These are phyloP conservation scores for Leptopilina drosophilae DNA, from an alignment of 2,888 invertebrate genomes.

Conservation along the genomic window DNA sequence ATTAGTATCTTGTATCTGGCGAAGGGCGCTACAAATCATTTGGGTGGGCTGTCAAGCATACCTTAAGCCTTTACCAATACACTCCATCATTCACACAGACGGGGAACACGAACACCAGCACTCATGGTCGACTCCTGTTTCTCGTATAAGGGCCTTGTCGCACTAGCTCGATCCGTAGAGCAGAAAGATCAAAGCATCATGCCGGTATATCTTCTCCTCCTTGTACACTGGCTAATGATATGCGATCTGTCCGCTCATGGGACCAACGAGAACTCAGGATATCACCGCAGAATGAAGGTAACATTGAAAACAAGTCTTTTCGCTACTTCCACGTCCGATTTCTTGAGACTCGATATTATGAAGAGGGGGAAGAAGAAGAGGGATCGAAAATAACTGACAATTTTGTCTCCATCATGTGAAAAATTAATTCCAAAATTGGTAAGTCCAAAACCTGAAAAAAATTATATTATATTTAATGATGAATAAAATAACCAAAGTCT, in stretches of 20 bases:
- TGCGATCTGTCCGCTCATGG: conserved; percentile 57
- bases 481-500: too few relatives aligned
- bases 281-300: conserved; percentile 36
- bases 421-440: too few relatives aligned
- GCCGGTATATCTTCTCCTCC: conserved; percentile 50
- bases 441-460: too few relatives aligned
- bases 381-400: not conserved
- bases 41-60: conserved; percentile 59
- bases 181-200: conserved; percentile 61
- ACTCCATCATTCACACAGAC: conserved; percentile 6
- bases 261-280: conserved; percentile 26
- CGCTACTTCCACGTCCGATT: conserved; percentile 4
- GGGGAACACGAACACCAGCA: not conserved
- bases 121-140: conserved; percentile 31
- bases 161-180: conserved; percentile 35
- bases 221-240: conserved; percentile 59
- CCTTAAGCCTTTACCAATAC: conserved; percentile 50
- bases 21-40: conserved; percentile 64
- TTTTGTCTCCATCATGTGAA: too few relatives aligned
- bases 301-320: conserved; percentile 29
- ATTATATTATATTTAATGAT: too few relatives aligned
- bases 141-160: conserved; percentile 41
- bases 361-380: not conserved
- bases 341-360: not conserved
- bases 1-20: conserved; percentile 61